These are phyloP conservation scores for Protobothrops flavoviridis DNA, from an alignment of 2,113 vertebrate genomes.

Conservation along the genomic window DNA sequence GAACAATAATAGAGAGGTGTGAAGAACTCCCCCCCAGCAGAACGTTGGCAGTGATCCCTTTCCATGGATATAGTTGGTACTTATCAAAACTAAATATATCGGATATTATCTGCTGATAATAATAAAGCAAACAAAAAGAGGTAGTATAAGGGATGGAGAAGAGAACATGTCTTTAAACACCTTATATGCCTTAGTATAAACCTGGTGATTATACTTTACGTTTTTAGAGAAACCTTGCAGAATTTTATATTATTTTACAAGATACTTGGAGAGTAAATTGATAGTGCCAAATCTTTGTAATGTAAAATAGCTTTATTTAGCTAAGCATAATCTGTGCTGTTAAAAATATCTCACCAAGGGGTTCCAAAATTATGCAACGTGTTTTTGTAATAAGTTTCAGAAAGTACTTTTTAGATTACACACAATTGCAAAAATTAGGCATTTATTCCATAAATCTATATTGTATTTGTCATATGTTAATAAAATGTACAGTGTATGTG, in stretches of 20 bases:
- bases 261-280: not conserved
- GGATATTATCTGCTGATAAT: not conserved
- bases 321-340: not conserved
- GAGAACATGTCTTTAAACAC: not conserved
- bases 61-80: not conserved
- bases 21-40: not conserved
- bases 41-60: not conserved
- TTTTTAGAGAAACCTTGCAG: not conserved
- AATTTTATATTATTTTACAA: not conserved
- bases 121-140: not conserved
- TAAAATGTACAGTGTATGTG: slow-evolving; percentile 25
- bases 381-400: not conserved
- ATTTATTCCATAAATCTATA: not conserved
- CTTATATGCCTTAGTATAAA: not conserved
- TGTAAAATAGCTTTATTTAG: not conserved
- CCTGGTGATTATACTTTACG: not conserved
- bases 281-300: not conserved
- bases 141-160: not conserved
- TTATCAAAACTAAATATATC: not conserved
- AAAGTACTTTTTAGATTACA: not conserved
- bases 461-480: not conserved
- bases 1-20: not conserved
- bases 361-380: not conserved
- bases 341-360: not conserved
- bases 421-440: not conserved